Percentiles rank a stretch among this genome's conserved stretches.
Conservation (phyloP, 2,113 vertebrate species). For the Phyllostomus hastatus region DNA sequence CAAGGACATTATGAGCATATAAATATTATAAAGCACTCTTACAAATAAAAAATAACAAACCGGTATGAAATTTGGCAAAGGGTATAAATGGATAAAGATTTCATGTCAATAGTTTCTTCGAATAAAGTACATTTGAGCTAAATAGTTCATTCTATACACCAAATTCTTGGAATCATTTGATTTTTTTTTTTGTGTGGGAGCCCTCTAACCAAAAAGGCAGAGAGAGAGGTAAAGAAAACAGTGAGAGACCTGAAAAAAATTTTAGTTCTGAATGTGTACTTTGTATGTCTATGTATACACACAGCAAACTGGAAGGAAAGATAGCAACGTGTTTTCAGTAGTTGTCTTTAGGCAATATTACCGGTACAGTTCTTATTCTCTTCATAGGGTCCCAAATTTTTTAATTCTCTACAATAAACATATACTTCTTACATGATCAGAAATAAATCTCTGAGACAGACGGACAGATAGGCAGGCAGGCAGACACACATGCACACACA, state of each 20-base stretch:
- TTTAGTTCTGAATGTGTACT: background rate
- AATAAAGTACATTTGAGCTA: background rate
- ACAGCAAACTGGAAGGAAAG: background rate
- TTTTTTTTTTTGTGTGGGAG: background rate
- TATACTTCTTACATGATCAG: background rate
- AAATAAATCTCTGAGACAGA: background rate
- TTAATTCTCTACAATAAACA: background rate
- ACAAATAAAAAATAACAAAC: background rate
- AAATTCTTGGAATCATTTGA: background rate
- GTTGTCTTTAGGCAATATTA: background rate
- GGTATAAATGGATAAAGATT: background rate
- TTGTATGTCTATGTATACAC: background rate
- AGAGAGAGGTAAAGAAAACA: background rate
- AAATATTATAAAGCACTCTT: background rate
- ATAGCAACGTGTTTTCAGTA: background rate
- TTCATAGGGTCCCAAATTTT: background rate
- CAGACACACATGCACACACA: background rate
- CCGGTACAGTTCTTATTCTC: background rate
- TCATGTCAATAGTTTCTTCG: background rate
- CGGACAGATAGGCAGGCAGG: background rate
- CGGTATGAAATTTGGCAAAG: background rate
- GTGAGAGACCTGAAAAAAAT: background rate
- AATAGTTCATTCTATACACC: background rate
- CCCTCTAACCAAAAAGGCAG: constrained; percentile 1
- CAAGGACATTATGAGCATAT: background rate